Conservation (phyloP, 2,797 vertebrate genomes). For the Neopelma chrysocephalum region DNA sequence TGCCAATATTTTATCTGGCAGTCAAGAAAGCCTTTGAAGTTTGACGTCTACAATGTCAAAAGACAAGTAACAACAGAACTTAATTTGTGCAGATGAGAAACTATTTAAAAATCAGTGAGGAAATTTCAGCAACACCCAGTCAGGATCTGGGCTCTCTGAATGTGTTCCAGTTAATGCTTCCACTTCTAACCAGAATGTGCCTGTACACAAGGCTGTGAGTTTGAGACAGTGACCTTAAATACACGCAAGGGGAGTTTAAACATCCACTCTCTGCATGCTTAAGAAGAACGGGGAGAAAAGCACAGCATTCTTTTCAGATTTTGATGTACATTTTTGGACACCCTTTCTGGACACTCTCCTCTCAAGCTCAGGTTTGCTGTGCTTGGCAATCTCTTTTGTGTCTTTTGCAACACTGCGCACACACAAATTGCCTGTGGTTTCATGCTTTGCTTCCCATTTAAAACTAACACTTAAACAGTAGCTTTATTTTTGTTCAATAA, state of each 20-base stretch:
- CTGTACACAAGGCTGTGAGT: background rate
- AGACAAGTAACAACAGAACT: slow-evolving; percentile 21
- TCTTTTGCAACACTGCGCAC: slow-evolving; percentile 28
- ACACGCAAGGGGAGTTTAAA: background rate
- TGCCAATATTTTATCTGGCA: slow-evolving; percentile 31
- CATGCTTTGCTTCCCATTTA: slow-evolving; percentile 58
- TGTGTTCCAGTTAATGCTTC: background rate
- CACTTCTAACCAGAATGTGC: background rate
- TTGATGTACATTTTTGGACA: background rate
- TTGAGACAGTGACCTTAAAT: background rate
- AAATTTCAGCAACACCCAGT: slow-evolving; percentile 17
- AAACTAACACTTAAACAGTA: slow-evolving; percentile 53
- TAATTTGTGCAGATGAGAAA: slow-evolving; percentile 23
- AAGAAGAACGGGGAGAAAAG: background rate
- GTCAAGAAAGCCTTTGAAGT: slow-evolving; percentile 31
- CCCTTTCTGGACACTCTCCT: background rate
- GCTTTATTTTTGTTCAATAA: slow-evolving; percentile 59
- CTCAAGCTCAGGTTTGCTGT: background rate
- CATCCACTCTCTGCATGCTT: background rate
- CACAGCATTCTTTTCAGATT: background rate
- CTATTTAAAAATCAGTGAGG: slow-evolving; percentile 12
- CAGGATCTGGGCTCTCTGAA: background rate
- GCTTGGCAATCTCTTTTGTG: slow-evolving; percentile 34
- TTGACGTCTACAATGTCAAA: background rate
- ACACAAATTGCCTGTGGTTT: slow-evolving; percentile 50